A percentile compares a stretch with the other conserved stretches of the same genome.
Evolutionary conservation across 2,113 vertebrate genomes (phyloP).

Genomic region (Hippocampus comes): DNA sequence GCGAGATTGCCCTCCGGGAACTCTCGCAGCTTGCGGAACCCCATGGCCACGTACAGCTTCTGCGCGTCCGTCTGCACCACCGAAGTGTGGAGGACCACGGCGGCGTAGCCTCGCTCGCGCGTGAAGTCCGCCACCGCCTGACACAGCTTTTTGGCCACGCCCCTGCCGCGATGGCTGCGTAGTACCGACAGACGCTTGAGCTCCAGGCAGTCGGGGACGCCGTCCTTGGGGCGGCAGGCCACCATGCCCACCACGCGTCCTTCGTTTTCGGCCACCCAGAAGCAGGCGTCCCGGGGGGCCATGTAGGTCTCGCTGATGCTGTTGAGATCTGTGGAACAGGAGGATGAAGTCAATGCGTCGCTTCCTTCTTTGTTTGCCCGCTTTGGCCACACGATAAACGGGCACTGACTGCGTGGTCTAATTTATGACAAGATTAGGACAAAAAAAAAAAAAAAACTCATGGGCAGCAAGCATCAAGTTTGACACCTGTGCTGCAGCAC

Average conservation of each 20-base stretch:
- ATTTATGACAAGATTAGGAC: too few species aligned
- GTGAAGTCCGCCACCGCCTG: constrained; percentile 63
- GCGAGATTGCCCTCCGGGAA: constrained; percentile 28
- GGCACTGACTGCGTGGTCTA: too few species aligned
- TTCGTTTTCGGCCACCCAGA: constrained; percentile 76
- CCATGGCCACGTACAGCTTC: constrained; percentile 70
- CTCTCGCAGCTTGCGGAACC: constrained; percentile 60
- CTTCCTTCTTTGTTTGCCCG: too few species aligned
- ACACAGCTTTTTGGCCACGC: constrained; percentile 73
- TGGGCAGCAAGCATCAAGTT: background rate
- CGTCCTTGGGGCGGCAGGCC: constrained; percentile 52
- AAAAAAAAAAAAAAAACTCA: too few species aligned
- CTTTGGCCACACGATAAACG: too few species aligned
- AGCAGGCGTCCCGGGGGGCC: constrained; percentile 58
- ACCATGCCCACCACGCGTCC: constrained; percentile 68
- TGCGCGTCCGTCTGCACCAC: constrained; percentile 74
- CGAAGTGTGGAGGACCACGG: constrained; percentile 67
- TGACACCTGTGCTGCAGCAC: constrained; percentile 14
- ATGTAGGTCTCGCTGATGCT: constrained; percentile 58
- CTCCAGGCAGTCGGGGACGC: constrained; percentile 41
- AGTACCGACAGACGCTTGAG: constrained; percentile 71
- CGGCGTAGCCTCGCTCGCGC: constrained; percentile 51
- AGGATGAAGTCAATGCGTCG: too few species aligned
- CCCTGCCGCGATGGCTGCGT: constrained; percentile 63
- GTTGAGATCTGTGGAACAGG: constrained; percentile 49